Evolutionary conservation across 2,888 invertebrate species (phyloP).

Genomic region (Cenopis cana): DNA sequence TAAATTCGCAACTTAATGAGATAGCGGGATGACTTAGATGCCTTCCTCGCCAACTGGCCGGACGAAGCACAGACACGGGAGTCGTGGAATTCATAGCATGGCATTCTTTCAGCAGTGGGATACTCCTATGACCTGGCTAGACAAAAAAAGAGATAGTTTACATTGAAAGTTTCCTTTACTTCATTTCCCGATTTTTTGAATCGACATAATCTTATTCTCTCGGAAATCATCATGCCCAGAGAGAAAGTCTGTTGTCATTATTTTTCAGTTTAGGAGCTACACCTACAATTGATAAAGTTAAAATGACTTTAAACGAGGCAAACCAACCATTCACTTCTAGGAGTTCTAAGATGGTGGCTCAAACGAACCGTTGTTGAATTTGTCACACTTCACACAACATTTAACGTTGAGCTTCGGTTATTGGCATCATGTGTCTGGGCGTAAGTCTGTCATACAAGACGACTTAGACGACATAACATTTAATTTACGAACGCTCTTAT

Average conservation of each 20-base stretch:
- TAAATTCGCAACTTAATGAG: too few relatives aligned
- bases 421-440: conserved; percentile 7
- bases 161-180: background rate
- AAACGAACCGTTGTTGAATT: background rate
- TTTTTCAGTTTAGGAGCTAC: too few relatives aligned
- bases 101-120: too few relatives aligned
- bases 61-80: too few relatives aligned
- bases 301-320: background rate
- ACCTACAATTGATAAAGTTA: too few relatives aligned
- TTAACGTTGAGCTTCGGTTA: background rate
- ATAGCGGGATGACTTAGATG: too few relatives aligned
- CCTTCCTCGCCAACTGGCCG: too few relatives aligned
- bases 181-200: too few relatives aligned
- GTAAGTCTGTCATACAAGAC: background rate
- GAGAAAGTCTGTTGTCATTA: background rate
- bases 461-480: background rate
- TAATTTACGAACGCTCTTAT: background rate
- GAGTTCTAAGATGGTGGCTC: background rate
- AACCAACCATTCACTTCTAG: background rate
- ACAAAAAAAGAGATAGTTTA: too few relatives aligned
- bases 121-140: too few relatives aligned
- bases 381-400: conserved; percentile 11
- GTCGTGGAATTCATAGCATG: too few relatives aligned
- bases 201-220: background rate
- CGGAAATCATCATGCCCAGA: background rate